Percentiles rank a stretch among this genome's conserved stretches.
Conservation (phyloP, 2,888 invertebrate genomes). For the Steinernema hermaphroditum region DNA sequence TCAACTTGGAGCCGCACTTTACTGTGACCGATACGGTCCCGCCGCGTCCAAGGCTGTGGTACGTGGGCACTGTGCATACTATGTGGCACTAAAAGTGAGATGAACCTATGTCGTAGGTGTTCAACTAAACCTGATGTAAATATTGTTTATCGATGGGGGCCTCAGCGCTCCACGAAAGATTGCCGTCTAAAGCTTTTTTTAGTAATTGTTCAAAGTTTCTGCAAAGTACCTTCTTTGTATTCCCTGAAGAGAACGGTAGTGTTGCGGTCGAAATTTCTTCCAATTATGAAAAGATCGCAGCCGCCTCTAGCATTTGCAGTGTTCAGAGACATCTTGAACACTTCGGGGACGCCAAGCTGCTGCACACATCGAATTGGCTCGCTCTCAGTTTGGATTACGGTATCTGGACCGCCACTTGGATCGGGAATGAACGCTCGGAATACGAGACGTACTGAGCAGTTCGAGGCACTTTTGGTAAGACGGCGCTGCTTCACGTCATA, state of each 20-base stretch:
- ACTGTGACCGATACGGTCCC: constrained; percentile 67
- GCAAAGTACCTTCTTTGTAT: constrained; percentile 47
- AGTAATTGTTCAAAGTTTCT: background rate
- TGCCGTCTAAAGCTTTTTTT: constrained; percentile 45
- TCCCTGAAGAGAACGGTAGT: constrained; percentile 68
- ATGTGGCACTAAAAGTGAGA: constrained; percentile 68
- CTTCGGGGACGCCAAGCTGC: constrained; percentile 69
- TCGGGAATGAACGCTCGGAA: constrained; percentile 83
- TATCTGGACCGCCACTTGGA: constrained; percentile 66
- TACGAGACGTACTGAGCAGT: constrained; percentile 79
- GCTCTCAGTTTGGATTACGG: constrained; percentile 69
- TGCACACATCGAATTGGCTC: constrained; percentile 69
- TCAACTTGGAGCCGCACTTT: constrained; percentile 65
- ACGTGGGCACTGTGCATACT: constrained; percentile 68
- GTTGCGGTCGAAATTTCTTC: constrained; percentile 69
- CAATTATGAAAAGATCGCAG: constrained; percentile 68
- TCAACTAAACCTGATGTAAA: constrained; percentile 28
- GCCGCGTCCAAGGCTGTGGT: constrained; percentile 54
- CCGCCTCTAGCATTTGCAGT: constrained; percentile 65
- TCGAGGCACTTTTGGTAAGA: constrained; percentile 19
- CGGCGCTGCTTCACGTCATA: constrained; percentile 41
- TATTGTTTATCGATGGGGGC: constrained; percentile 67
- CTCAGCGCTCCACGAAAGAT: constrained; percentile 67
- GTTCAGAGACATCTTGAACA: constrained; percentile 67
- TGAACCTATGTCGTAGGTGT: background rate